Percentiles rank a stretch among this genome's conserved stretches.
Evolutionary conservation across 2,888 invertebrate species (phyloP).

Genomic region (Acholoe squamosa): DNA sequence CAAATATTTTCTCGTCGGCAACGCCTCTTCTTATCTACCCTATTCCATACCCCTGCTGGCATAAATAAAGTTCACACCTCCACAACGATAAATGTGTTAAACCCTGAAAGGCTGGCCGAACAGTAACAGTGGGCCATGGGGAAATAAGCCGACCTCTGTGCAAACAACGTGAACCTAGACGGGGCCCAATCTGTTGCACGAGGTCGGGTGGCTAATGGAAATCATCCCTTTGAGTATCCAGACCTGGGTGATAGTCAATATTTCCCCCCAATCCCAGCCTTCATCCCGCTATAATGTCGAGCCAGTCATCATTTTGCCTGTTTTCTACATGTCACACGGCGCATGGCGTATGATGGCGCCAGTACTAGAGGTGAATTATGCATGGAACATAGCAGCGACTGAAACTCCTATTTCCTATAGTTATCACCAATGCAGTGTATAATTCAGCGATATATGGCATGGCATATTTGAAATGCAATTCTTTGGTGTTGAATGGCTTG

Average conservation of each 20-base stretch:
- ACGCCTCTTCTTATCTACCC: conserved; percentile 31
- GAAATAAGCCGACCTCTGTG: conserved; percentile 45
- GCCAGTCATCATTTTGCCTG: conserved; percentile 27
- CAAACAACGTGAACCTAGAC: conserved; percentile 40
- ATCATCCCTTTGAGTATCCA: conserved; percentile 55
- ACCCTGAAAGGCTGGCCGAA: conserved; percentile 21
- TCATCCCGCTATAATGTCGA: conserved; percentile 4
- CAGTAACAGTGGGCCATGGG: not conserved
- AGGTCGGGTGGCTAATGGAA: conserved; percentile 44
- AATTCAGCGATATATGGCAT: not conserved
- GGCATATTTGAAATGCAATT: not conserved
- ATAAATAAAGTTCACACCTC: conserved; percentile 50
- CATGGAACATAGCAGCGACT: not conserved
- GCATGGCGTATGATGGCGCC: not conserved
- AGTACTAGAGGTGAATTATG: conserved; percentile 12
- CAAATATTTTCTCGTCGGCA: conserved; percentile 29
- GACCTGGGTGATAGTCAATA: conserved; percentile 12
- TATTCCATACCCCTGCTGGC: not conserved
- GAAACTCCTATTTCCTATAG: not conserved
- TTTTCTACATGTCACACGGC: not conserved
- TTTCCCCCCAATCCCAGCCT: conserved; percentile 9
- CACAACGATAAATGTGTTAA: not conserved
- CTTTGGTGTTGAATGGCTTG: not conserved
- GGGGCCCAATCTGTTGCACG: conserved; percentile 36
- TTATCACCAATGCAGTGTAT: conserved; percentile 5